Percentiles rank a stretch among this genome's conserved stretches.
Conservation (phyloP, 2,888 invertebrate species). For the Scaptomyza parva region DNA sequence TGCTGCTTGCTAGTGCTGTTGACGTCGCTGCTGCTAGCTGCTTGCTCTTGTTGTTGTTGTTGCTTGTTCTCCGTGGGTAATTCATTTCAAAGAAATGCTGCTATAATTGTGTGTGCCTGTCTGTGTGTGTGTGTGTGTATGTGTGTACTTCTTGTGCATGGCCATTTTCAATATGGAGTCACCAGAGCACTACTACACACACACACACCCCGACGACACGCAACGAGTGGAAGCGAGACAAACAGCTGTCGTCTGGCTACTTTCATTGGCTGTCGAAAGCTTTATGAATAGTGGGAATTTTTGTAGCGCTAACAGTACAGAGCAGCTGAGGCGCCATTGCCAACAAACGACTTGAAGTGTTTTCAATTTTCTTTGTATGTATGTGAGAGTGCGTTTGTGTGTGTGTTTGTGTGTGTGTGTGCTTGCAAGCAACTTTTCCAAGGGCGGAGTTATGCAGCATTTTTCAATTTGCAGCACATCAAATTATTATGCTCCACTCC, state of each 20-base stretch:
- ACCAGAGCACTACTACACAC: slow-evolving; percentile 3
- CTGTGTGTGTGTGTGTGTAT: slow-evolving; percentile 11
- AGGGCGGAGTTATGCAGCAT: slow-evolving; percentile 83
- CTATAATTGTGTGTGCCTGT: slow-evolving; percentile 1
- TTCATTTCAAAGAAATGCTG: slow-evolving; percentile 65
- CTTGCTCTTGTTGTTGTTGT: slow-evolving; percentile 8
- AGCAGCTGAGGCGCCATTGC: slow-evolving; percentile 64
- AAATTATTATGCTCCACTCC: slow-evolving; percentile 81
- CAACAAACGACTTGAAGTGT: slow-evolving; percentile 73
- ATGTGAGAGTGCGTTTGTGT: slow-evolving; percentile 4
- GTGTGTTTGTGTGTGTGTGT: slow-evolving; percentile 18
- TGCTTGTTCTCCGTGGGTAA: slow-evolving; percentile 39
- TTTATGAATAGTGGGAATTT: slow-evolving; percentile 77
- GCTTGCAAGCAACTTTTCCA: slow-evolving; percentile 55
- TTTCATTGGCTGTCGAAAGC: slow-evolving; percentile 53
- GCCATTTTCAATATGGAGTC: slow-evolving; percentile 77
- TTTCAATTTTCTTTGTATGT: slow-evolving; percentile 72
- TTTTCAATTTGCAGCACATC: slow-evolving; percentile 83
- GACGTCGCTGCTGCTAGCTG: slow-evolving; percentile 8
- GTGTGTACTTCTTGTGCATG: slow-evolving; percentile 25
- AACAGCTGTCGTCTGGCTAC: slow-evolving; percentile 31
- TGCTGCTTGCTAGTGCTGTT: slow-evolving; percentile 6
- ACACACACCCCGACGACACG: not conserved
- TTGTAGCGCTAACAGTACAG: slow-evolving; percentile 1
- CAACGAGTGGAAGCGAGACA: slow-evolving; percentile 55